Conservation (phyloP, 2,888 invertebrate genomes). For the Megaustenia siamemsis region DNA sequence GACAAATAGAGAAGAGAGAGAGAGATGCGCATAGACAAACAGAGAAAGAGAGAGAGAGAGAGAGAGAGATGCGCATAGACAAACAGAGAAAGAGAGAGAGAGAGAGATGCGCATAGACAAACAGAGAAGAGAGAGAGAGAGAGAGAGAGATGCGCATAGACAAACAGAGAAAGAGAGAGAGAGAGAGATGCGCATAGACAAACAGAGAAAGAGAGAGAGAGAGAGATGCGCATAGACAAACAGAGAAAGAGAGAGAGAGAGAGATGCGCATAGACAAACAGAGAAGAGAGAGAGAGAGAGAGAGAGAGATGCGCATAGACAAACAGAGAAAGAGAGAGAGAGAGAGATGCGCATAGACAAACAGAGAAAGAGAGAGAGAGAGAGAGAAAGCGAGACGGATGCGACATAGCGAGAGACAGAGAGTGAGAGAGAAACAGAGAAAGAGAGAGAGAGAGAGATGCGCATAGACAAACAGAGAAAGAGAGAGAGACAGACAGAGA, state of each 20-base stretch:
- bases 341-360: too few relatives aligned
- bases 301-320: background rate
- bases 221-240: background rate
- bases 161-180: too few relatives aligned
- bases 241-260: background rate
- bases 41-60: too few relatives aligned
- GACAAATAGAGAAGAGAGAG: too few relatives aligned
- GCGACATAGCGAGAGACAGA: background rate
- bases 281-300: background rate
- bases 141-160: too few relatives aligned
- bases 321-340: background rate
- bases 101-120: too few relatives aligned
- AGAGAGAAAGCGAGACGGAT: background rate
- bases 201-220: background rate
- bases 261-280: too few relatives aligned
- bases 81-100: too few relatives aligned
- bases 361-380: background rate
- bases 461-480: background rate
- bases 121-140: too few relatives aligned
- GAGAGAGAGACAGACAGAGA: background rate
- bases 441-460: background rate
- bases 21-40: too few relatives aligned
- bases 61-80: too few relatives aligned
- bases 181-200: too few relatives aligned
- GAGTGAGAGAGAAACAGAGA: slow-evolving; percentile 6